Evolutionary conservation across 2,797 vertebrate genomes (phyloP), one percentile per base, ranked within the genome.

Genomic region (Spinus olivaceus): DNA sequence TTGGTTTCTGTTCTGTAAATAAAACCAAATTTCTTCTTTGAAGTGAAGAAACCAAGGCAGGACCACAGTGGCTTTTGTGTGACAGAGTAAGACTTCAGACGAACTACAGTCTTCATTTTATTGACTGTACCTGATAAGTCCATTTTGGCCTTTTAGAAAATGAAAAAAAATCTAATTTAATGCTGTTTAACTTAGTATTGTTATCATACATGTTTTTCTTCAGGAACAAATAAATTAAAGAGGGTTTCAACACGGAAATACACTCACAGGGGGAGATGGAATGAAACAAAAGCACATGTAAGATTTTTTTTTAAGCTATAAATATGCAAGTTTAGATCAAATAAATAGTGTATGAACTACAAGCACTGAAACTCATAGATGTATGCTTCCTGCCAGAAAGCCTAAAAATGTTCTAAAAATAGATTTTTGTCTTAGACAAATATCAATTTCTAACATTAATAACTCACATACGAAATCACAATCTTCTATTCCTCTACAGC

Each of bases 1-100:
- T 2, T 90, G 53, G 33, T 90, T 96, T 96, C 89, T 94, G 60
- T 81, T 95, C 91, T 37, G 27, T 81, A 95, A 96, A 94, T 80
- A 97, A 96, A 41, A 96, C 50, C 46, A n/a, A 91, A 81, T 35
- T 60, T 94, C 66, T 86, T 33, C 91, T 79, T 64, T 80, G 73
- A 95, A 77, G 60, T 93, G 70, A 92, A 93, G 61, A 85, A 96
- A 88, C 20, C 33, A 70, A 81, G 83, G 42, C 28, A 86, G 22
- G 14, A 60, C 37, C 37, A 53, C 35, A 27, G 22, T 32, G 79
- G 41, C 37, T 84, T 60, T 94, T 44, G 19, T 14, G 33, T 54
- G 83, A 32, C 46, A 54, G 3, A 20, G 15, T 3, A 56, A 23
- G 61, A 64, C 6, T 81, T 79, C 6, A 84, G 46, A 69, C 32